Evolutionary conservation across 1,140 invertebrate genomes (phyloP).

Genomic region (Epicauta chinensis): DNA sequence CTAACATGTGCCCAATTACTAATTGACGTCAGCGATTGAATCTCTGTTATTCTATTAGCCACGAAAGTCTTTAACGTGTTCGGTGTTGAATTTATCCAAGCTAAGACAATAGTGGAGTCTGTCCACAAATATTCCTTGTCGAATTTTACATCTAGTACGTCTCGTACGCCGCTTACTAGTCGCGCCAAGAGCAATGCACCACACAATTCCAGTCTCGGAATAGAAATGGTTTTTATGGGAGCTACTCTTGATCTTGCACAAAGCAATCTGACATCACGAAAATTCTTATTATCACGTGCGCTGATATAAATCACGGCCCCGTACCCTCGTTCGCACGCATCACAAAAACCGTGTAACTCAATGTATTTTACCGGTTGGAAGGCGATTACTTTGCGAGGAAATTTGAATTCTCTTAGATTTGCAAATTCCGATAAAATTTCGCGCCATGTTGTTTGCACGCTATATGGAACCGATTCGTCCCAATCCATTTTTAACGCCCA

Average conservation of each 20-base stretch:
- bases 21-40: no score
- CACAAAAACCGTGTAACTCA: constrained; percentile 32
- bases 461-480: no score
- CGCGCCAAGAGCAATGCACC: constrained; percentile 31
- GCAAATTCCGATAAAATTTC: no score
- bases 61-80: constrained; percentile 37
- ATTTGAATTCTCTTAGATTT: no score
- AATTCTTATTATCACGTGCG: background rate
- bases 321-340: constrained; percentile 18
- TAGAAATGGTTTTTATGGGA: constrained; percentile 25
- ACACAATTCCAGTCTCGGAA: constrained; percentile 31
- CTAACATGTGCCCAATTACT: no score
- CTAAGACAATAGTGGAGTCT: constrained; percentile 42
- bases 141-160: constrained; percentile 26
- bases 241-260: constrained; percentile 38
- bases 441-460: no score
- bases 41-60: constrained; percentile 40
- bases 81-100: constrained; percentile 40
- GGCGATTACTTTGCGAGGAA: no score
- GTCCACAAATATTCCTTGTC: constrained; percentile 37
- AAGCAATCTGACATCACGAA: constrained; percentile 19
- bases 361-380: background rate
- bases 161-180: constrained; percentile 21
- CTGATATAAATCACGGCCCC: constrained; percentile 30
- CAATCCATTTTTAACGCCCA: no score